Conservation (phyloP, 2,888 invertebrate genomes). For the Pyrrhosoma nymphula region DNA sequence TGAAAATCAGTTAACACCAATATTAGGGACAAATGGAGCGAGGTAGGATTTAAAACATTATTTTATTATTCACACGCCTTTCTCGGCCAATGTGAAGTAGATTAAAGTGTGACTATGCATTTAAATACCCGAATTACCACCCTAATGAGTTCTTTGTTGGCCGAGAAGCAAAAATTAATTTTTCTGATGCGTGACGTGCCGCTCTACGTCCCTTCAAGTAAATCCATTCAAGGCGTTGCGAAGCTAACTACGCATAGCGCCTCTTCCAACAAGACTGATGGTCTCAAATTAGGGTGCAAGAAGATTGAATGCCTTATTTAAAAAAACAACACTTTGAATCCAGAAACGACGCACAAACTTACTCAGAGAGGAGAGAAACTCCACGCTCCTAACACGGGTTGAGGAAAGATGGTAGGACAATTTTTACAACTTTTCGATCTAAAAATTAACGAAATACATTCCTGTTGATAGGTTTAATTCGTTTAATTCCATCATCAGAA, state of each 20-base stretch:
- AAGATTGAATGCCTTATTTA: neutral
- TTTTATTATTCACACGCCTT: neutral
- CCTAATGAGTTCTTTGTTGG: constrained; percentile 8
- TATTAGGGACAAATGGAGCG: too few species aligned
- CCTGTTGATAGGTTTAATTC: too few species aligned
- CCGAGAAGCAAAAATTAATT: neutral
- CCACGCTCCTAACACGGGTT: too few species aligned
- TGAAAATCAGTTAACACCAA: too few species aligned
- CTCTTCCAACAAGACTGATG: neutral
- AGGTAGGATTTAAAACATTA: too few species aligned
- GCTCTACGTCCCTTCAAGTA: neutral
- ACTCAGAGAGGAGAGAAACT: too few species aligned
- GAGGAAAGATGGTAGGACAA: too few species aligned
- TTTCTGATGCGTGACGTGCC: neutral
- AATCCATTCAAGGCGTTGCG: neutral
- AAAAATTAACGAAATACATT: too few species aligned
- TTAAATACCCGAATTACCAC: neutral
- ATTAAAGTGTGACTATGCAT: neutral
- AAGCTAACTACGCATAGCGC: constrained; percentile 8
- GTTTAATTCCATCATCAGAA: too few species aligned
- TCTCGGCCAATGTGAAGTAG: neutral
- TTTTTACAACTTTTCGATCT: too few species aligned
- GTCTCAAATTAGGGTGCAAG: neutral
- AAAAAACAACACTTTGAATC: neutral
- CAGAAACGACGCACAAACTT: neutral